A percentile compares a stretch with the other conserved stretches of the same genome.
These are phyloP conservation scores for Catocala sponsa DNA, from an alignment of 2,888 invertebrate species.

Conservation along the genomic window DNA sequence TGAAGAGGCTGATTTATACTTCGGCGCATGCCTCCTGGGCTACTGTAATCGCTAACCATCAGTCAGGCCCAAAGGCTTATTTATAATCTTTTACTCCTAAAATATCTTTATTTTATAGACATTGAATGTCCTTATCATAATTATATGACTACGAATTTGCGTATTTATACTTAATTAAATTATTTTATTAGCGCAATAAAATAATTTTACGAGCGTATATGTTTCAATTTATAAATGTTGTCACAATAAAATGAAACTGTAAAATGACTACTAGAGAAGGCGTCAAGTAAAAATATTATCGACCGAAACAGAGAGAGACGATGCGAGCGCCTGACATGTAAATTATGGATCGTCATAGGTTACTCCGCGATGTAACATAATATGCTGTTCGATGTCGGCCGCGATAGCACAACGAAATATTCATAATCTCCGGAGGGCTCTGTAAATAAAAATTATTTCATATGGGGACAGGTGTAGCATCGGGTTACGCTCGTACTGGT, in stretches of 20 bases:
- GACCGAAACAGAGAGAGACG: slow-evolving; percentile 43
- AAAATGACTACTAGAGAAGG: slow-evolving; percentile 65
- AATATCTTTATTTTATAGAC: slow-evolving; percentile 7
- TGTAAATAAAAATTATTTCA: slow-evolving; percentile 84
- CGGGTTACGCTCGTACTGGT: slow-evolving; percentile 71
- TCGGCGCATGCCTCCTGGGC: too few species aligned
- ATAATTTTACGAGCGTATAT: slow-evolving; percentile 23
- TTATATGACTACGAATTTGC: too few species aligned
- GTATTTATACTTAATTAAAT: too few species aligned
- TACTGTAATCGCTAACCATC: too few species aligned
- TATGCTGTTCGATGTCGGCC: slow-evolving; percentile 74
- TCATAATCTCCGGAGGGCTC: slow-evolving; percentile 81
- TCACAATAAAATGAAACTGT: slow-evolving; percentile 30
- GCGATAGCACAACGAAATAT: slow-evolving; percentile 79
- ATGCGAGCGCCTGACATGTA: slow-evolving; percentile 58
- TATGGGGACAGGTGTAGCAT: slow-evolving; percentile 83
- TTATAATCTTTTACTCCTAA: neutral
- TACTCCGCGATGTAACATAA: slow-evolving; percentile 75
- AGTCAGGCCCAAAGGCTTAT: too few species aligned
- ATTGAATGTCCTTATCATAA: too few species aligned
- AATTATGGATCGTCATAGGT: slow-evolving; percentile 76
- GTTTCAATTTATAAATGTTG: slow-evolving; percentile 27
- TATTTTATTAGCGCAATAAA: too few species aligned
- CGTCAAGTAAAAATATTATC: slow-evolving; percentile 66
- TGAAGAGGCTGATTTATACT: too few species aligned